Conservation (phyloP, 2,113 vertebrate species). For the Gymnarchus niloticus region DNA sequence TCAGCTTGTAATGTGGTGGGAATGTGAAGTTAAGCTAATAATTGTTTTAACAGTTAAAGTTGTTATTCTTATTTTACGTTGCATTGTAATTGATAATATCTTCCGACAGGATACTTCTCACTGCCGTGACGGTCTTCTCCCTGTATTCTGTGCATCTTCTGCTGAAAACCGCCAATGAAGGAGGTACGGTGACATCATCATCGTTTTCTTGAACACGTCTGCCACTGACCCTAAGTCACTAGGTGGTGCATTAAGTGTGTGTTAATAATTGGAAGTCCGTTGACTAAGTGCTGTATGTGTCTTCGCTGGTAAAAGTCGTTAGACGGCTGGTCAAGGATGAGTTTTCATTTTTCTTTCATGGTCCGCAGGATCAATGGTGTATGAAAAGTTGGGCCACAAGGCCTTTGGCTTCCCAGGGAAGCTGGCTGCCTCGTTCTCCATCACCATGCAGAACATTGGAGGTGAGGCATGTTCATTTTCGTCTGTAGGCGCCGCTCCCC, state of each 20-base stretch:
- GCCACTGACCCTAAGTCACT: neutral
- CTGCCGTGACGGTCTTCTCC: conserved; percentile 82
- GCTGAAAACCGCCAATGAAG: conserved; percentile 95
- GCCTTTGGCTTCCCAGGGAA: conserved; percentile 90
- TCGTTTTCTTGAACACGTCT: conserved; percentile 17
- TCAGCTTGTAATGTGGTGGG: neutral
- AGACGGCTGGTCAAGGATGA: neutral
- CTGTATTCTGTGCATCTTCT: conserved; percentile 95
- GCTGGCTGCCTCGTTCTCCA: conserved; percentile 84
- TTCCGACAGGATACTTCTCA: conserved; percentile 75
- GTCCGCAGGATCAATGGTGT: conserved; percentile 77
- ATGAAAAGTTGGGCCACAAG: conserved; percentile 90
- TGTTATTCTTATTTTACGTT: too few species aligned
- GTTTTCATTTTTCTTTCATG: neutral
- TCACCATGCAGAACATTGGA: conserved; percentile 98
- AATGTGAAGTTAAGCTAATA: neutral
- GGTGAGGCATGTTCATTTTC: too few species aligned
- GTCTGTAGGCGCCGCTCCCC: too few species aligned
- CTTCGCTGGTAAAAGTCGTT: neutral
- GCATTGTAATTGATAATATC: neutral
- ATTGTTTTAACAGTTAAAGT: neutral
- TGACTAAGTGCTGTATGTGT: neutral
- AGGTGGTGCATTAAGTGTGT: neutral
- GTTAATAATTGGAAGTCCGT: neutral
- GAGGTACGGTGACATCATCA: conserved; percentile 70